Evolutionary conservation across 2,888 invertebrate species (phyloP).

Genomic region (Maniola hyperantus): DNA sequence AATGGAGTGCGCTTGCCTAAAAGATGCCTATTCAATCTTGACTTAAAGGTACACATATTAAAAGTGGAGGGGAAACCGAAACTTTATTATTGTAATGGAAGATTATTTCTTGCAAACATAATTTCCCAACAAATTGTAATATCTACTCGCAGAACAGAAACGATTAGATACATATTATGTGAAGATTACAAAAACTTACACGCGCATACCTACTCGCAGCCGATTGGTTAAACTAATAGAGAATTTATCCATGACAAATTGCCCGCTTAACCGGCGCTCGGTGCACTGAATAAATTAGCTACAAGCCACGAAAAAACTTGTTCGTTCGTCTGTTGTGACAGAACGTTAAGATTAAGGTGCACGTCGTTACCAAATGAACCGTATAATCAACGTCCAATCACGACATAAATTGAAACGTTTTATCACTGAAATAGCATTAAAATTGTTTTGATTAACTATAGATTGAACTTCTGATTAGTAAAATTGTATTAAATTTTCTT

Average conservation of each 20-base stretch:
- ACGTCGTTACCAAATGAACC: conserved; percentile 27
- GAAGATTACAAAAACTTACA: background rate
- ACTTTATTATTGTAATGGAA: too few relatives aligned
- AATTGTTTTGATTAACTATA: conserved; percentile 9
- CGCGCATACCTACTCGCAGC: conserved; percentile 28
- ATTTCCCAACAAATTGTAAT: background rate
- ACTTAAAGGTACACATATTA: too few relatives aligned
- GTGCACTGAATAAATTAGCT: conserved; percentile 29
- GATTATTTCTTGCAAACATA: too few relatives aligned
- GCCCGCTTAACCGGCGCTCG: conserved; percentile 57
- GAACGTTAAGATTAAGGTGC: conserved; percentile 25
- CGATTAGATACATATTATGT: background rate
- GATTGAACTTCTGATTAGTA: conserved; percentile 4
- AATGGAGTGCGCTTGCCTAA: too few relatives aligned
- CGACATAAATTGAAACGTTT: conserved; percentile 21
- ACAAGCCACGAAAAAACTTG: conserved; percentile 28
- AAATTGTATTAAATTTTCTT: background rate
- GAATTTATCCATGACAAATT: conserved; percentile 71
- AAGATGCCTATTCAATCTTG: too few relatives aligned
- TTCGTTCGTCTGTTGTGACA: conserved; percentile 27
- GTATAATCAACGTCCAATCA: conserved; percentile 23
- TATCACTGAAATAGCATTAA: conserved; percentile 15
- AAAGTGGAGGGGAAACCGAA: too few relatives aligned
- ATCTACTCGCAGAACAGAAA: background rate
- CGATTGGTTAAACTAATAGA: conserved; percentile 60